These are phyloP conservation scores for Helicolenus hilgendorfi DNA, from an alignment of 2,797 vertebrate genomes.

Conservation along the genomic window DNA sequence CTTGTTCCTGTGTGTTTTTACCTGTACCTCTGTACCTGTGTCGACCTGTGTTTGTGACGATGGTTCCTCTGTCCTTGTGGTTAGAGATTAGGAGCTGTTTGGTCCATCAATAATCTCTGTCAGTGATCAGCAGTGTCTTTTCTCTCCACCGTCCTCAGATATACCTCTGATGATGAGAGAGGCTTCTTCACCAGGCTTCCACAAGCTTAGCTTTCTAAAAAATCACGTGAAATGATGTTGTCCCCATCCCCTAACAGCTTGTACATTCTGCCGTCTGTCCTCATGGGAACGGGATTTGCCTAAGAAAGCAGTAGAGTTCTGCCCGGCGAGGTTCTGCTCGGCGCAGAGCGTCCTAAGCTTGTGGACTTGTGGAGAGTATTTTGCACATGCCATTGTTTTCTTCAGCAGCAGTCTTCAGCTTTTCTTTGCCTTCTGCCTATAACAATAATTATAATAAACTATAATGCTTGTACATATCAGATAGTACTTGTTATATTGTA, in stretches of 20 bases:
- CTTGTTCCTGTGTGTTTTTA: conserved; percentile 50
- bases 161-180: conserved; percentile 26
- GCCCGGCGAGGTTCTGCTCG: conserved; percentile 14
- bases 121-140: conserved; percentile 66
- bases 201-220: conserved; percentile 69
- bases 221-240: not conserved
- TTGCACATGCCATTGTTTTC: conserved; percentile 88
- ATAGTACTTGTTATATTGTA: conserved; percentile 88
- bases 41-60: conserved; percentile 59
- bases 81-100: conserved; percentile 67
- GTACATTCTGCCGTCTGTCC: conserved; percentile 53
- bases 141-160: conserved; percentile 48
- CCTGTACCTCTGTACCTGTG: conserved; percentile 70
- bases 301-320: conserved; percentile 22
- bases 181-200: conserved; percentile 63
- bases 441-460: conserved; percentile 78
- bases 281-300: conserved; percentile 40
- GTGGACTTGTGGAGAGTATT: conserved; percentile 83
- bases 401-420: conserved; percentile 83
- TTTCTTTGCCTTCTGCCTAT: conserved; percentile 88
- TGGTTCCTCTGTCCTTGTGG: conserved; percentile 68
- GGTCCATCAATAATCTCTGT: conserved; percentile 59
- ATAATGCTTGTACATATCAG: conserved; percentile 90
- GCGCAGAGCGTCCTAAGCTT: conserved; percentile 61
- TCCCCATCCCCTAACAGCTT: conserved; percentile 39